Base-by-base conservation (phyloP, 2,888 invertebrate species). In the Tenthredo amoena region DNA sequence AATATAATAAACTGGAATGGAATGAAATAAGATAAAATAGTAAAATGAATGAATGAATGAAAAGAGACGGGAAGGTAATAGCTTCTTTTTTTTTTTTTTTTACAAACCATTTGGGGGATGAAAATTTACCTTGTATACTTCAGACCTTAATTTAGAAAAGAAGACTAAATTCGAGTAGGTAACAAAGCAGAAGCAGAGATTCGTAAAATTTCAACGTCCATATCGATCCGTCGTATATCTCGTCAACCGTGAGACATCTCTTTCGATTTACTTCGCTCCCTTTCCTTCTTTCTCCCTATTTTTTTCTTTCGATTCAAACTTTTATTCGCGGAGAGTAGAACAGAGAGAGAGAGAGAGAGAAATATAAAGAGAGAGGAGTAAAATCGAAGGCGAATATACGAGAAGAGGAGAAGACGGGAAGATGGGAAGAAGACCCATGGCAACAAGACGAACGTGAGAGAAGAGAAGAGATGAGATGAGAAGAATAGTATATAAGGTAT, bases 131-230 rank as follows among this genome's bases (percentile, higher is more conserved):
- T 6, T 55, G n/a, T 55, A 55, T 55, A 55, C 50, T n/a, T 6
- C n/a, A 47, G 0, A 10, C 18, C 6, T n/a, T n/a, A 55, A 55
- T 18, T 6, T 5, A n/a, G 1, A n/a, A 55, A n/a, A 55, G 7
- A 26, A 26, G 7, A 31, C 26, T 7, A 31, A 68, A 15, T 31
- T 12, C 68, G 34, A 5, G 3, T 26, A 65, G 5, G 3, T 26
- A 65, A 68, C 31, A 34, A 68, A 18, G n/a, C n/a, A n/a, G 68
- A 58, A 65, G 50, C 55, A 86, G 86, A 85, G 55, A 79, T 83
- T 83, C 77, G 85, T 85, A 81, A 76, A 81, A 84, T 85, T 55
- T 84, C 85, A 18, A 72, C 47, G 81, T 84, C 79, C 82, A 84
- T 84, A 81, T 74, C 85, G 86, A 79, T 84, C 85, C 85, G 85